Evolutionary conservation across 1,140 invertebrate species (phyloP), one percentile per base, ranked within the genome.

Genomic region (Aphelinus atriplicis): DNA sequence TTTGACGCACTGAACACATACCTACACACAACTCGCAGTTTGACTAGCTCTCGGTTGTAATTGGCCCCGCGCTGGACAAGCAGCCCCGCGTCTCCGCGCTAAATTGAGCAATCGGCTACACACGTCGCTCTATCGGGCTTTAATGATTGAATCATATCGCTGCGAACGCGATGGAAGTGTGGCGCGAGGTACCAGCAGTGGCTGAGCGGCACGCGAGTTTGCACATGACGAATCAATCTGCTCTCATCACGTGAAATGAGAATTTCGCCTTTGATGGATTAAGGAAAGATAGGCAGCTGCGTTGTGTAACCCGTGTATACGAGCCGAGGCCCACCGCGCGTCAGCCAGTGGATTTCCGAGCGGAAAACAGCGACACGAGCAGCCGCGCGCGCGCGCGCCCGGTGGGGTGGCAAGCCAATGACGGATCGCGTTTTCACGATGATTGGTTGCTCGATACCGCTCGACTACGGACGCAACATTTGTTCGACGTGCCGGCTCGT

Each of bases 401-500:
- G 4, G 43, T 10, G n/a, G 43, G 48, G 78, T 71, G 74, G 77
- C 76, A 70, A 9, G 76, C 73, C 80, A 83, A 81, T 84, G 83
- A 85, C 79, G 73, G 79, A 85, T 81, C 78, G 80, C 77, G 79
- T 84, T 86, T 84, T 77, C 81, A 81, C 77, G 80, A 84, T 84
- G 81, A 86, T 86, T 82, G 81, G 81, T 86, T 76, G 78, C 78
- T 72, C 78, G 73, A 84, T 81, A 82, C 78, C 76, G 68, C 77
- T 79, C 78, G 80, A 80, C 69, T 69, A 78, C 73, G 75, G 70
- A 80, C 80, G 79, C 80, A 83, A 83, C 84, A 87, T 87, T 86
- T 86, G 84, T 87, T 86, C 77, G 75, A 67, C 73, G 82, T 83
- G 81, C 81, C 84, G 80, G 78, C 82, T 84, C 80, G 84, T 86